A percentile compares a stretch with the other conserved stretches of the same genome.
Conservation (phyloP, 1,140 invertebrate genomes). For the Prorops nasuta region DNA sequence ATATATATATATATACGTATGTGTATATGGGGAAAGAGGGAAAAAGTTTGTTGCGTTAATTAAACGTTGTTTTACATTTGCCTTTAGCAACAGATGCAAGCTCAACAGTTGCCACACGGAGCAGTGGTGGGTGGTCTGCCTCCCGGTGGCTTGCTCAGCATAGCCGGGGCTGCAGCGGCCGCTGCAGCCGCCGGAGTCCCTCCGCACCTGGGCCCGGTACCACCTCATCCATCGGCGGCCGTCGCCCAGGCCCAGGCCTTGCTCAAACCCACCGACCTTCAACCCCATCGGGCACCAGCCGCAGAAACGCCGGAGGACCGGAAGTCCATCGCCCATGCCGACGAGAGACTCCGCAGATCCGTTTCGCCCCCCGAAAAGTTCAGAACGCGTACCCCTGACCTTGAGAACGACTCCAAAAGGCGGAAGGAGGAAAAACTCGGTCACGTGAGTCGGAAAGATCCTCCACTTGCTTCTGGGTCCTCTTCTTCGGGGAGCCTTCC, state of each 20-base stretch:
- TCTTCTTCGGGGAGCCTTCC: no score
- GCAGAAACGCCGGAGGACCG: conserved; percentile 48
- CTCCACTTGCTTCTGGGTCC: no score
- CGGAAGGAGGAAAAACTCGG: conserved; percentile 57
- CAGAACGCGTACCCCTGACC: conserved; percentile 51
- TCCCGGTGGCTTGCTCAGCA: conserved; percentile 47
- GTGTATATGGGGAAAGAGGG: no score
- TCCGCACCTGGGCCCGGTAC: conserved; percentile 42
- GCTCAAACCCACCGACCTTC: conserved; percentile 45
- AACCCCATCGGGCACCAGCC: conserved; percentile 38
- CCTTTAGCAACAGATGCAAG: conserved; percentile 84
- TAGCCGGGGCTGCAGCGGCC: conserved; percentile 49
- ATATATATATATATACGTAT: no score
- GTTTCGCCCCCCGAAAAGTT: conserved; percentile 63
- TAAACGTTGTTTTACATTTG: conserved; percentile 40
- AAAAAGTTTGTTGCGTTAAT: no score
- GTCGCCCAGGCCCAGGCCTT: conserved; percentile 46
- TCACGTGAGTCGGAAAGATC: conserved; percentile 44
- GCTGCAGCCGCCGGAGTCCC: conserved; percentile 45
- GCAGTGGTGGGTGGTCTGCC: conserved; percentile 66
- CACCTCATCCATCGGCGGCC: conserved; percentile 37
- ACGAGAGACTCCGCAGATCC: conserved; percentile 55
- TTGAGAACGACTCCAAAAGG: conserved; percentile 54
- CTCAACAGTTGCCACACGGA: conserved; percentile 76
- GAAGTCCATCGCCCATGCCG: conserved; percentile 45